phyloP scores from a whole-genome alignment of 2,113 vertebrate species.

The Oxygymnocypris stewartii region DNA sequence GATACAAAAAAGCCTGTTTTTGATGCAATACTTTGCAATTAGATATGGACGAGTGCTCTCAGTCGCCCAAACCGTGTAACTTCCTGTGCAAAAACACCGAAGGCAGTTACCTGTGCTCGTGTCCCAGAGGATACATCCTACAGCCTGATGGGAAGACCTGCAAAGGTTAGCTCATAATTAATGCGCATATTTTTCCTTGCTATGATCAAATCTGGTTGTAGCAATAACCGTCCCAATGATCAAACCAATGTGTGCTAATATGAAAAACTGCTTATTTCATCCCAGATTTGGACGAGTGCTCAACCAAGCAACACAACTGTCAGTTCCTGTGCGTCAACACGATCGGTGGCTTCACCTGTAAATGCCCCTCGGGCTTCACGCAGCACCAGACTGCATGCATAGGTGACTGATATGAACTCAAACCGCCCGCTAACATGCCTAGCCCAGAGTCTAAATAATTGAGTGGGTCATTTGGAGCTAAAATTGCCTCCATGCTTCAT shows the following conservation, averaged over 20 bases:
- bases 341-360: conserved; percentile 89
- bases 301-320: conserved; percentile 94
- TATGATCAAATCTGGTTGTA: not conserved
- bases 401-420: conserved; percentile 73
- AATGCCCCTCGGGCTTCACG: conserved; percentile 88
- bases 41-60: conserved; percentile 91
- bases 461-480: not conserved
- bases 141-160: conserved; percentile 91
- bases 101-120: conserved; percentile 92
- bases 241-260: not conserved
- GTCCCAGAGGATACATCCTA: conserved; percentile 87
- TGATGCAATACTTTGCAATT: not conserved
- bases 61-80: conserved; percentile 88
- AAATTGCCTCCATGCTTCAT: conserved; percentile 34
- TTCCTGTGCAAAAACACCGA: conserved; percentile 96
- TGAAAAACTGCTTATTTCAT: conserved; percentile 11
- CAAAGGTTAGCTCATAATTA: conserved; percentile 78
- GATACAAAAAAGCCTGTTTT: not conserved
- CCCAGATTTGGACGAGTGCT: conserved; percentile 90
- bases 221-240: not conserved
- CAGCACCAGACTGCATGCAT: conserved; percentile 92
- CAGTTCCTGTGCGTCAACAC: conserved; percentile 95
- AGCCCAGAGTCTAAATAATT: conserved; percentile 3
- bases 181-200: not conserved
- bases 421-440: not conserved